Evolutionary conservation across 2,113 vertebrate species (phyloP), one percentile per base, ranked within the genome.

Genomic region (Malurus alboscapulatus): DNA sequence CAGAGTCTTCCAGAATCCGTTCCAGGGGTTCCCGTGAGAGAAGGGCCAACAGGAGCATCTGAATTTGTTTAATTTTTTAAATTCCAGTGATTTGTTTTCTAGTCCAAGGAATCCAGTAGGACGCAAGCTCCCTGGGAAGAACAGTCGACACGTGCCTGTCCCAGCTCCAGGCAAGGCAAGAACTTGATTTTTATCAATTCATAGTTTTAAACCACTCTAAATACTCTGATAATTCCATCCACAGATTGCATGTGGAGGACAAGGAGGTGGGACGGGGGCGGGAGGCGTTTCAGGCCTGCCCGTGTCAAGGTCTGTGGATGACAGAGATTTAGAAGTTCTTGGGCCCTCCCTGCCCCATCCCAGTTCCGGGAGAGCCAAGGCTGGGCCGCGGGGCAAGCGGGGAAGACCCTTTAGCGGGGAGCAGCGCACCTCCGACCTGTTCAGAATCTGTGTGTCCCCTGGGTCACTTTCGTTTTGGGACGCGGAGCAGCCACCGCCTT

Each of bases 311-410:
- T 80, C 59, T 72, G 50, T 29, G 15, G 19, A 45, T 3, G 21
- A 38, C 36, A 84, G 27, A 67, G 50, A 66, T 87, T 81, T 62
- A 68, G 53, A 68, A 54, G 51, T 25, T 59, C 72, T 55, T 36
- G 5, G 29, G 17, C 16, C 5, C 22, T 50, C 20, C 9, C 14
- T 55, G 32, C 3, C 10, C 20, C 9, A 6, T 63, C 18, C 42
- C 53, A 12, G 2, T 18, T 14, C 48, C 22, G 10, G 53, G 10
- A 47, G n/a, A 66, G 38, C 24, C 29, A 22, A 61, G 48, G 26
- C 27, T 7, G 10, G 42, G 9, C 11, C 4, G 1, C 1, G 18
- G 62, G n/a, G 7, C 18, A 10, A 21, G 24, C 0, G 5, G 19
- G 6, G 7, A 24, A 47, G 30, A 44, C 17, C 4, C 5, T 22